Evolutionary conservation across 2,797 vertebrate species (phyloP).

Genomic region (Gymnodraco acuticeps): DNA sequence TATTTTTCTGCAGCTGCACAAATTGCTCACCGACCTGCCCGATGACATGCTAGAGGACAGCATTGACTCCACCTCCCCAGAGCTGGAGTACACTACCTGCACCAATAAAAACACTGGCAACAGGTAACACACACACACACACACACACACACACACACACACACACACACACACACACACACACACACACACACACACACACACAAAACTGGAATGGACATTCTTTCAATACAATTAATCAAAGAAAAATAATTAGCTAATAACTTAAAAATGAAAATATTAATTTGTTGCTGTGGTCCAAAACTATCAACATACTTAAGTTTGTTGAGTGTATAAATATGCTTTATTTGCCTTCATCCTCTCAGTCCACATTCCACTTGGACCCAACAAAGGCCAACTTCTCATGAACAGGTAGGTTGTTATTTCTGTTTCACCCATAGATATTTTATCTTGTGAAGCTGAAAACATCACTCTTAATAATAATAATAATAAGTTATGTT

Average conservation of each 20-base stretch:
- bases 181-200: conserved; percentile 3
- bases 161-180: conserved; percentile 5
- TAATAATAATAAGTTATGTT: not conserved
- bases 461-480: not conserved
- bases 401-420: conserved; percentile 79
- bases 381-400: conserved; percentile 76
- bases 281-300: not conserved
- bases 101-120: conserved; percentile 81
- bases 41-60: conserved; percentile 98
- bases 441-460: not conserved
- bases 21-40: conserved; percentile 94
- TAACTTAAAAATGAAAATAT: no score
- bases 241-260: no score
- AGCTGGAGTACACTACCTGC: conserved; percentile 84
- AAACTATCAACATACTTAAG: not conserved
- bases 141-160: conserved; percentile 10
- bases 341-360: conserved; percentile 8
- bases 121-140: conserved; percentile 80
- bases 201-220: not conserved
- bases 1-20: conserved; percentile 88
- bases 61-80: conserved; percentile 88
- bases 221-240: no score
- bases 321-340: not conserved
- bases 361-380: conserved; percentile 80
- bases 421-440: conserved; percentile 6